Percentiles rank a stretch among this genome's conserved stretches.
These are phyloP conservation scores for Drosophila trapezifrons DNA, from an alignment of 1,140 invertebrate genomes.

Conservation along the genomic window DNA sequence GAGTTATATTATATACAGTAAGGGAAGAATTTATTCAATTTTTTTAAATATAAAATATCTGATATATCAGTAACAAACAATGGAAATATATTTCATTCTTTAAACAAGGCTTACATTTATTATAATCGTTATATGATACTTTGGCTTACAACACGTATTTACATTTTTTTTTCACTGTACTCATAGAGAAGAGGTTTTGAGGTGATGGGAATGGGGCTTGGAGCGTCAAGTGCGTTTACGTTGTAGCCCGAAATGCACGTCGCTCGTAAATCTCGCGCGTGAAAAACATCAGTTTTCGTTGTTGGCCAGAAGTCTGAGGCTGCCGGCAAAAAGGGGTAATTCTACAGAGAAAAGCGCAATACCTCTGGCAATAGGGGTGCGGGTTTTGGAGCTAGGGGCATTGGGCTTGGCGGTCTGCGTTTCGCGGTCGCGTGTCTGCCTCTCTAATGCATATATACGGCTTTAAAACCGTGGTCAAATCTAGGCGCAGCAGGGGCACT, in stretches of 20 bases:
- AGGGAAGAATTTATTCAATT: not conserved
- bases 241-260: conserved; percentile 70
- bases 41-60: too few relatives aligned
- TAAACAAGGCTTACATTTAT: too few relatives aligned
- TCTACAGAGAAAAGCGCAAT: conserved; percentile 10
- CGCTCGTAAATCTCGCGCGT: conserved; percentile 77
- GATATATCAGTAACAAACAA: not conserved
- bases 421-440: conserved; percentile 43
- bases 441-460: conserved; percentile 28
- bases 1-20: conserved; percentile 1
- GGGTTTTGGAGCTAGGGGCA: not conserved
- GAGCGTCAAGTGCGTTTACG: conserved; percentile 71
- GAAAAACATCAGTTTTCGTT: conserved; percentile 75
- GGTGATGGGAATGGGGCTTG: not conserved
- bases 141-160: too few relatives aligned
- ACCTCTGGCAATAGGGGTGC: not conserved
- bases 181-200: conserved; percentile 4
- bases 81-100: too few relatives aligned
- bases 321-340: conserved; percentile 24
- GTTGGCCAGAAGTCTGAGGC: conserved; percentile 46
- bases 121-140: too few relatives aligned
- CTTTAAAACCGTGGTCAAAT: conserved; percentile 27
- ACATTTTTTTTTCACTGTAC: not conserved
- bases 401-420: conserved; percentile 25
- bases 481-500: conserved; percentile 40